Evolutionary conservation across 2,113 vertebrate genomes (phyloP).

Genomic region (Ammodytes marinus): DNA sequence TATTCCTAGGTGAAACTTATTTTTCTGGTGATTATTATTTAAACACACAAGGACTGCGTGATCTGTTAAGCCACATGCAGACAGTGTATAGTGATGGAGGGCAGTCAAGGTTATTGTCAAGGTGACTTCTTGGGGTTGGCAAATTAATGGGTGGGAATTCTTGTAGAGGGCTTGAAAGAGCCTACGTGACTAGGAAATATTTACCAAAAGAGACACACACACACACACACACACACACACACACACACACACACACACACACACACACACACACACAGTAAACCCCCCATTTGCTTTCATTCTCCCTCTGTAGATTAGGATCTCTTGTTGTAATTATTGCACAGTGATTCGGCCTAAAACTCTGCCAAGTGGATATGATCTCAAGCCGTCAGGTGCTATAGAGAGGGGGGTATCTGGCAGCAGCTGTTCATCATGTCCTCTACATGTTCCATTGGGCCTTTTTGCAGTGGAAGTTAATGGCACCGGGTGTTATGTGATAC

Average conservation of each 20-base stretch:
- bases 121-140: constrained; percentile 56
- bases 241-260: neutral
- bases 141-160: neutral
- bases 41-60: constrained; percentile 6
- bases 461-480: constrained; percentile 44
- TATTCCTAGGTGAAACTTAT: neutral
- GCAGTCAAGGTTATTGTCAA: constrained; percentile 66
- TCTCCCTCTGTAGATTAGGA: constrained; percentile 66
- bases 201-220: constrained; percentile 6
- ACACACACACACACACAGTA: no score
- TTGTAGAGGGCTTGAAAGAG: constrained; percentile 4
- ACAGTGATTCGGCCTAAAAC: constrained; percentile 58
- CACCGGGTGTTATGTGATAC: constrained; percentile 43
- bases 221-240: no score
- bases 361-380: constrained; percentile 75
- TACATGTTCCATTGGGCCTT: constrained; percentile 63
- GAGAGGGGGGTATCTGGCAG: constrained; percentile 41
- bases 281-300: constrained; percentile 21
- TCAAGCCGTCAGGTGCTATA: constrained; percentile 52
- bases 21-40: neutral
- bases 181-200: constrained; percentile 6
- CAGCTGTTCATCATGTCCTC: constrained; percentile 66
- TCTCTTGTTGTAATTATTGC: constrained; percentile 79
- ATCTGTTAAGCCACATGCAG: constrained; percentile 20
- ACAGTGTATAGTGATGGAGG: constrained; percentile 1